Evolutionary conservation across 2,888 invertebrate species (phyloP).

Genomic region (Drosophila affinis): DNA sequence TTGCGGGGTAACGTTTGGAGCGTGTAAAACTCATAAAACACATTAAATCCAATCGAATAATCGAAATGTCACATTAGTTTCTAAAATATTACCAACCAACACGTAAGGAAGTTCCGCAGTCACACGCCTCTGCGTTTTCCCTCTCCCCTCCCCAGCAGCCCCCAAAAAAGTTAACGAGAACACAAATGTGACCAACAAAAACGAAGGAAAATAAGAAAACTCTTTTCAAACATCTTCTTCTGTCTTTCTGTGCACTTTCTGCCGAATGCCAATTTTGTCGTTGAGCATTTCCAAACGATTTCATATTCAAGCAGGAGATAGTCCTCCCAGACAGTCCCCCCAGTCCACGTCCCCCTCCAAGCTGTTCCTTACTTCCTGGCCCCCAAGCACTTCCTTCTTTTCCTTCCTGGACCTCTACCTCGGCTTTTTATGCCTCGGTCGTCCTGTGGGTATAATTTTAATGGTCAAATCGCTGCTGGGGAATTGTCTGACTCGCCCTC

Average conservation of each 20-base stretch:
- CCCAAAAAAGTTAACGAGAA: conserved; percentile 53
- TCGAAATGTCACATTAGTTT: conserved; percentile 84
- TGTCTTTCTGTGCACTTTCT: conserved; percentile 47
- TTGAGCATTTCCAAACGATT: conserved; percentile 66
- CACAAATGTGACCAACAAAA: conserved; percentile 68
- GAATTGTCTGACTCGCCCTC: conserved; percentile 48
- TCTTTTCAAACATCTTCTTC: conserved; percentile 60
- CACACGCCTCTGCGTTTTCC: not conserved
- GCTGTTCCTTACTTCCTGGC: no score
- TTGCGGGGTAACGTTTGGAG: conserved; percentile 44
- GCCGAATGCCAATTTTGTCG: conserved; percentile 46
- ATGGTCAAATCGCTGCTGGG: conserved; percentile 78
- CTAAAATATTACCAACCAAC: conserved; percentile 82
- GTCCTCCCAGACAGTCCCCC: not conserved
- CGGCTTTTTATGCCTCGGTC: conserved; percentile 56
- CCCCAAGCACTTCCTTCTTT: not conserved
- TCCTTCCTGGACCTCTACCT: not conserved
- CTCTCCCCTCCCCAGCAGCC: not conserved
- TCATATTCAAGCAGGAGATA: conserved; percentile 71
- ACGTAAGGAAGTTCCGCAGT: conserved; percentile 60
- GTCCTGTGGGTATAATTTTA: conserved; percentile 83
- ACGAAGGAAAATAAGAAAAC: conserved; percentile 46
- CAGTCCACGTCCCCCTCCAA: conserved; percentile 1
- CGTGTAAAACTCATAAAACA: conserved; percentile 82
- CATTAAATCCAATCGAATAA: conserved; percentile 84